These are phyloP conservation scores for Toxotes jaculatrix DNA, from an alignment of 2,113 vertebrate species.

Conservation along the genomic window DNA sequence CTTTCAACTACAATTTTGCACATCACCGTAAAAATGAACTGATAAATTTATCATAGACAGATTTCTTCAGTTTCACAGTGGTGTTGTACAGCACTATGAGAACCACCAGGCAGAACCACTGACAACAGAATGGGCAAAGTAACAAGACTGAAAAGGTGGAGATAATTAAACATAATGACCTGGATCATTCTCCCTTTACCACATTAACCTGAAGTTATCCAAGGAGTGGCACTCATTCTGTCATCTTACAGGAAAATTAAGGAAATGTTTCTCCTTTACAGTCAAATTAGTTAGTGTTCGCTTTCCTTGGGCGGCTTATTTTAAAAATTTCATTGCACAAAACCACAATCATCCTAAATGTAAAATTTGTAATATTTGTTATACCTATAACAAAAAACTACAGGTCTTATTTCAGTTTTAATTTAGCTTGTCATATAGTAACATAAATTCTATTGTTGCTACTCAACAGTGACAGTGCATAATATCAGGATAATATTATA, in stretches of 20 bases:
- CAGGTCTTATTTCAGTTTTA: not conserved
- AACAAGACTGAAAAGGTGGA: constrained; percentile 23
- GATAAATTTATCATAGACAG: not conserved
- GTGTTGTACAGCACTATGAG: not conserved
- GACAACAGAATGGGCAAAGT: constrained; percentile 14
- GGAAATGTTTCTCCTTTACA: not conserved
- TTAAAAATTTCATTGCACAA: not conserved
- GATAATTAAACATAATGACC: constrained; percentile 30
- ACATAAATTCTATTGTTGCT: not conserved
- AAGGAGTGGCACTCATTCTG: not conserved
- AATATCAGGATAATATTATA: not conserved
- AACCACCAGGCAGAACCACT: not conserved
- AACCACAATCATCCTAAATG: not conserved
- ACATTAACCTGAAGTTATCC: not conserved
- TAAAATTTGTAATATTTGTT: not conserved
- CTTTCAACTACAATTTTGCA: not conserved
- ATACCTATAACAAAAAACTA: not conserved
- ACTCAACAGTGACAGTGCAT: not conserved
- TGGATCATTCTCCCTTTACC: not conserved
- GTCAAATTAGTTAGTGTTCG: constrained; percentile 3
- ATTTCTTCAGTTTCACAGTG: not conserved
- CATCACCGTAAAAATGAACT: not conserved
- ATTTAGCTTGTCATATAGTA: not conserved
- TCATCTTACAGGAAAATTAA: not conserved
- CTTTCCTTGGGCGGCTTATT: not conserved